These are phyloP conservation scores for Zygogramma bicolorata DNA, from an alignment of 2,888 invertebrate species.

Conservation along the genomic window DNA sequence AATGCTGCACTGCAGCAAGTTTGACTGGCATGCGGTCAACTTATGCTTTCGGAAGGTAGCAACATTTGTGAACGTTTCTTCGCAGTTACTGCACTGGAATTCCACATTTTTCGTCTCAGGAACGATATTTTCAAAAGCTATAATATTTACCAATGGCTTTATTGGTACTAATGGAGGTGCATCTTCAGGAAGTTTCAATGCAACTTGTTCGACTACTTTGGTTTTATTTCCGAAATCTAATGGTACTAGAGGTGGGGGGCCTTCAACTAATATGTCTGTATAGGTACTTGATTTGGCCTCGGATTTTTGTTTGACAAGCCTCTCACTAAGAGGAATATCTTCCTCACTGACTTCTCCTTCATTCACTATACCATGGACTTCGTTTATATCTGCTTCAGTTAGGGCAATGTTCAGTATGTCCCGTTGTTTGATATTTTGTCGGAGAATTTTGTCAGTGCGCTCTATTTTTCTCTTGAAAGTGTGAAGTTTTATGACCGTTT, in stretches of 20 bases:
- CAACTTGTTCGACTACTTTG: constrained; percentile 13
- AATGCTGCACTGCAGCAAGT: constrained; percentile 59
- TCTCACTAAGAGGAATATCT: constrained; percentile 48
- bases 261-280: constrained; percentile 47
- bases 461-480: constrained; percentile 65
- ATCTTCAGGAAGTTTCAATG: constrained; percentile 49
- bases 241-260: constrained; percentile 62
- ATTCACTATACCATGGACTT: constrained; percentile 34
- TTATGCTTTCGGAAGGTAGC: constrained; percentile 57
- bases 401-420: constrained; percentile 58
- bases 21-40: constrained; percentile 52
- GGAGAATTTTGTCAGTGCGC: constrained; percentile 60
- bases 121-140: constrained; percentile 34
- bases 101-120: constrained; percentile 41
- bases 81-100: constrained; percentile 56
- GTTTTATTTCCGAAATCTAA: constrained; percentile 45
- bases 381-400: constrained; percentile 57
- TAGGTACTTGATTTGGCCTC: constrained; percentile 29
- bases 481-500: constrained; percentile 63
- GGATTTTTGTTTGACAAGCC: neutral
- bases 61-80: constrained; percentile 56
- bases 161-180: constrained; percentile 63
- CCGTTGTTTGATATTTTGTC: constrained; percentile 50
- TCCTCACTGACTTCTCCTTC: constrained; percentile 46
- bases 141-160: constrained; percentile 53